Base-by-base conservation (phyloP, 2,113 vertebrate genomes). In the Seriola dumerili region DNA sequence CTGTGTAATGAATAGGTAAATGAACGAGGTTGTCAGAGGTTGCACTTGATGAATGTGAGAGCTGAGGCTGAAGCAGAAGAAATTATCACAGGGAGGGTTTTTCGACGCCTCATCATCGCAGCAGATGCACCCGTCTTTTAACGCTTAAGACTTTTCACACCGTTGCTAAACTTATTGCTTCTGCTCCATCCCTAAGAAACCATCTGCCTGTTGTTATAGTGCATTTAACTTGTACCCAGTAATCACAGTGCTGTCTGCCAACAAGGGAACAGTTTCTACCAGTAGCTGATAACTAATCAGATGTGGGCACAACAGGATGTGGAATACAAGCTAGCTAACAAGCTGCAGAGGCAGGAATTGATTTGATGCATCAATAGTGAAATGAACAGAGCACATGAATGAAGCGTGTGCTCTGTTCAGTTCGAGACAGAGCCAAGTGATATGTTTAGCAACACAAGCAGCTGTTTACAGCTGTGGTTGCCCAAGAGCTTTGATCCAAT, bases 1-100 rank as follows among this genome's bases (percentile, higher is more conserved):
- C 38, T 44, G 12, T 59, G 42, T 80, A 75, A 89, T 83, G 78
- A 83, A 73, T 14, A 80, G 72, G 77, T 85, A 79, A 85, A 79
- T 80, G 52, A 61, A 65, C 40, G 55, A 68, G 46, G 29, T 38
- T 79, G 79, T 72, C 38, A 57, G 36, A 61, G 79, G 84, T 9
- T 29, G 34, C 5, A 21, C 4, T 52, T 65, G 68, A 85, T 84
- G 16, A 80, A 87, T 72, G 68, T 17, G 63, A 48, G 17, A 48
- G 36, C n/a, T 48, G 61, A 78, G 63, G 5, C 16, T 63, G n/a
- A 66, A 23, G 61, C 62, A 42, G 34, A 66, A 71, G 67, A 78
- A 76, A 86, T 78, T 5, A 61, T 61, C 5, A 13, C 46, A 70
- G 21, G 57, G 59, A 14, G 44, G 14, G 48, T 14, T 63, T 9